phyloP scores from a whole-genome alignment of 2,797 vertebrate genomes.

The Pygocentrus nattereri region DNA sequence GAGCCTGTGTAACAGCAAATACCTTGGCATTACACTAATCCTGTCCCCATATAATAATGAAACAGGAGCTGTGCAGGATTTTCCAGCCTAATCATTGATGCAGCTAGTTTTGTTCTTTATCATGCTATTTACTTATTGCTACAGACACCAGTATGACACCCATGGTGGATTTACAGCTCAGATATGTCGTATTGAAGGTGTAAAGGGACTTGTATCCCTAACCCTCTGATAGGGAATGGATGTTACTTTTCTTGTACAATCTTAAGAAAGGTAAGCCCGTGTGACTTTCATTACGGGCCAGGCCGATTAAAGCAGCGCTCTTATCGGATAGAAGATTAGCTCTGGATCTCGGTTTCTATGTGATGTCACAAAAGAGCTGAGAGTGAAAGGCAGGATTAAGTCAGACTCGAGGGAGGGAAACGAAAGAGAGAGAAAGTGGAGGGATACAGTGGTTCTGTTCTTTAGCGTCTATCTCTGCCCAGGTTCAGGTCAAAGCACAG shows the following conservation, averaged over 20 bases:
- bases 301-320: slow-evolving; percentile 58
- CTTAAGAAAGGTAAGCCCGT: slow-evolving; percentile 54
- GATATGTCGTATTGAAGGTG: slow-evolving; percentile 45
- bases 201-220: slow-evolving; percentile 34
- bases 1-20: slow-evolving; percentile 12
- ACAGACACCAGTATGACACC: slow-evolving; percentile 34
- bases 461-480: slow-evolving; percentile 16
- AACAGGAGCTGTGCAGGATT: slow-evolving; percentile 2
- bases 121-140: slow-evolving; percentile 32
- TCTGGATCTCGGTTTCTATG: slow-evolving; percentile 58
- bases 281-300: slow-evolving; percentile 58
- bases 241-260: slow-evolving; percentile 53
- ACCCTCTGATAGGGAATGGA: slow-evolving; percentile 30
- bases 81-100: not conserved
- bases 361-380: slow-evolving; percentile 62
- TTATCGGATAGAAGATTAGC: slow-evolving; percentile 63
- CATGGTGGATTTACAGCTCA: slow-evolving; percentile 42
- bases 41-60: slow-evolving; percentile 20
- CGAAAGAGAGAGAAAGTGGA: slow-evolving; percentile 34
- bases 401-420: slow-evolving; percentile 48
- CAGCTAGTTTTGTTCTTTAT: slow-evolving; percentile 20
- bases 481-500: slow-evolving; percentile 18
- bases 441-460: slow-evolving; percentile 25
- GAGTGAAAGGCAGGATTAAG: slow-evolving; percentile 62
- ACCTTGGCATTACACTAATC: slow-evolving; percentile 19